phyloP scores from a whole-genome alignment of 2,113 vertebrate genomes.

The Hypomesus transpacificus region DNA sequence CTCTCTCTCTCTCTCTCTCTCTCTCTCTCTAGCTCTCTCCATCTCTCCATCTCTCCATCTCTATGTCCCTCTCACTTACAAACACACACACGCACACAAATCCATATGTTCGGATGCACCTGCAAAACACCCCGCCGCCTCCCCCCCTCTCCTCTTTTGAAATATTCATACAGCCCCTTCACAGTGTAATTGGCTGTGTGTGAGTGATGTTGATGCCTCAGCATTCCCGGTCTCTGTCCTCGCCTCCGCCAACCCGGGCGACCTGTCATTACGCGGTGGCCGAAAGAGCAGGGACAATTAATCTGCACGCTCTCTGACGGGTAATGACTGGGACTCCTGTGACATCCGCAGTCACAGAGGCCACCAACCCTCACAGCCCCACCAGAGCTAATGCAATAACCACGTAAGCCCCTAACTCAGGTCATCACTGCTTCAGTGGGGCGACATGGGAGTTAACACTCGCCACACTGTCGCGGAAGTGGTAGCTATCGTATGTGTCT shows the following conservation, averaged over 20 bases:
- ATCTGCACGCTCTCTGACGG: constrained; percentile 20
- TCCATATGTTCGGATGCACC: background rate
- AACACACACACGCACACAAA: background rate
- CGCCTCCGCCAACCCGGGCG: constrained; percentile 24
- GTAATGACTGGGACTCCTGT: constrained; percentile 33
- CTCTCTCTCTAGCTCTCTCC: too few species aligned
- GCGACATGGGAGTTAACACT: background rate
- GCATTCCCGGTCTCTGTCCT: constrained; percentile 20
- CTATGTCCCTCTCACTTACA: constrained; percentile 13
- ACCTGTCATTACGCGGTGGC: constrained; percentile 40
- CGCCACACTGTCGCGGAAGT: background rate
- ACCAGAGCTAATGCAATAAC: background rate
- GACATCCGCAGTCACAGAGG: background rate
- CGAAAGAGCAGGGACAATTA: constrained; percentile 42
- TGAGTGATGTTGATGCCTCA: constrained; percentile 12
- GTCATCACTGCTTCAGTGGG: background rate
- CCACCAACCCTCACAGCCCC: background rate
- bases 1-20: too few species aligned
- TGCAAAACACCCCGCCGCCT: background rate
- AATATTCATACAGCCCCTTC: background rate
- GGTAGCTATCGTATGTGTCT: background rate
- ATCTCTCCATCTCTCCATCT: background rate
- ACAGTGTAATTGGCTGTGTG: constrained; percentile 21
- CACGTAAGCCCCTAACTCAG: background rate
- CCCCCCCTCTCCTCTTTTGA: background rate